Conservation (phyloP, 1,140 invertebrate genomes). For the Hyphantria cunea region DNA sequence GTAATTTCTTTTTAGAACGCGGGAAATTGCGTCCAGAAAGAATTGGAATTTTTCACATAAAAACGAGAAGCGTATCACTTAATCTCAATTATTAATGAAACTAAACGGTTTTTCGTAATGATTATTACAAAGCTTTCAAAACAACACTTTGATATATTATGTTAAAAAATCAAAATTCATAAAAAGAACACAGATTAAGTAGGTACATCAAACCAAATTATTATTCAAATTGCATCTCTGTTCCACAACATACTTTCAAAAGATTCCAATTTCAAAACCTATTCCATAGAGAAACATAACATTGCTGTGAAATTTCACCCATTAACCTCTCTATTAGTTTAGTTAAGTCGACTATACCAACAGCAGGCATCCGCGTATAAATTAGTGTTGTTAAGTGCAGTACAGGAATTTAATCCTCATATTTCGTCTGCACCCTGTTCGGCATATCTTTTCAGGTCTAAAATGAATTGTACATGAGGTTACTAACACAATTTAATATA, state of each 20-base stretch:
- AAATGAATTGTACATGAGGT: slow-evolving; percentile 51
- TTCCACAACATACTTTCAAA: not conserved
- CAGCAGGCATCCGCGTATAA: slow-evolving; percentile 67
- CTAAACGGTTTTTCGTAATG: no score
- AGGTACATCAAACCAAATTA: not conserved
- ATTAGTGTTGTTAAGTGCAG: slow-evolving; percentile 78
- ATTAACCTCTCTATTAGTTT: slow-evolving; percentile 78
- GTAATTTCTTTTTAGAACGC: slow-evolving; percentile 39
- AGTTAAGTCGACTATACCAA: slow-evolving; percentile 62
- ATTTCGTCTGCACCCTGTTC: slow-evolving; percentile 74
- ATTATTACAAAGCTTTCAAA: no score
- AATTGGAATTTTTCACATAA: no score
- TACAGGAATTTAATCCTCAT: slow-evolving; percentile 80
- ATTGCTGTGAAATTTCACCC: slow-evolving; percentile 33
- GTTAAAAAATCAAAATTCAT: no score
- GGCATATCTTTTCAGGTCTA: slow-evolving; percentile 72
- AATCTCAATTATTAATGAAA: no score
- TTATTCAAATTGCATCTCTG: not conserved
- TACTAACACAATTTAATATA: slow-evolving; percentile 30
- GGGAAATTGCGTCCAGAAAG: slow-evolving; percentile 15
- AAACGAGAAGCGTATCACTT: no score
- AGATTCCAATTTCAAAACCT: not conserved
- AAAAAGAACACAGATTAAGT: no score
- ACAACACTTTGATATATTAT: no score
- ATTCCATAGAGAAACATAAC: slow-evolving; percentile 16